Percentiles rank a stretch among this genome's conserved stretches.
These are phyloP conservation scores for Erythrocercus mccallii DNA, from an alignment of 2,113 vertebrate genomes.

Conservation along the genomic window DNA sequence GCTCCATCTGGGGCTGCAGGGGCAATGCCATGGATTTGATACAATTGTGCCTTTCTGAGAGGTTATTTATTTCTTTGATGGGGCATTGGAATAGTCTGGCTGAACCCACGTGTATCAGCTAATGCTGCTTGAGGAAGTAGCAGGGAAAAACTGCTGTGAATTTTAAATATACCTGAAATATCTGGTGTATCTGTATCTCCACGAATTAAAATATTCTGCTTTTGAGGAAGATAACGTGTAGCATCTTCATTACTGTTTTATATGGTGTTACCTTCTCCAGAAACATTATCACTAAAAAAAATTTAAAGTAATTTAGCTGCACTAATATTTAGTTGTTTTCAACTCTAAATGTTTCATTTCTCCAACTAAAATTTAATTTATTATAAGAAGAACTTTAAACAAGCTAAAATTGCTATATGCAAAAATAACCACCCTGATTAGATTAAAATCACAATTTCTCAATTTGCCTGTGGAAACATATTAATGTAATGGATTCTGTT, in stretches of 20 bases:
- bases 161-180: neutral
- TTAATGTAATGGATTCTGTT: conserved; percentile 36
- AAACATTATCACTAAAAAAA: neutral
- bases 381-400: conserved; percentile 21
- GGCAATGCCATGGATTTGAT: neutral
- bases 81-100: neutral
- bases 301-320: neutral
- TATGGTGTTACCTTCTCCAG: neutral
- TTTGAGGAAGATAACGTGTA: neutral
- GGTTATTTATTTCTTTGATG: neutral
- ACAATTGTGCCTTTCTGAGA: neutral
- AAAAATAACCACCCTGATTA: conserved; percentile 13
- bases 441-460: conserved; percentile 53
- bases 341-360: neutral
- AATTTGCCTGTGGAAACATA: conserved; percentile 32
- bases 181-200: neutral
- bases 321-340: neutral
- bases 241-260: neutral
- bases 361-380: neutral
- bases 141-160: neutral
- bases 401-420: conserved; percentile 26
- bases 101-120: neutral
- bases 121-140: neutral
- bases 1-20: neutral
- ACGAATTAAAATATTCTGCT: neutral